Evolutionary conservation across 2,888 invertebrate genomes (phyloP).

Genomic region (Lottia gigantea): DNA sequence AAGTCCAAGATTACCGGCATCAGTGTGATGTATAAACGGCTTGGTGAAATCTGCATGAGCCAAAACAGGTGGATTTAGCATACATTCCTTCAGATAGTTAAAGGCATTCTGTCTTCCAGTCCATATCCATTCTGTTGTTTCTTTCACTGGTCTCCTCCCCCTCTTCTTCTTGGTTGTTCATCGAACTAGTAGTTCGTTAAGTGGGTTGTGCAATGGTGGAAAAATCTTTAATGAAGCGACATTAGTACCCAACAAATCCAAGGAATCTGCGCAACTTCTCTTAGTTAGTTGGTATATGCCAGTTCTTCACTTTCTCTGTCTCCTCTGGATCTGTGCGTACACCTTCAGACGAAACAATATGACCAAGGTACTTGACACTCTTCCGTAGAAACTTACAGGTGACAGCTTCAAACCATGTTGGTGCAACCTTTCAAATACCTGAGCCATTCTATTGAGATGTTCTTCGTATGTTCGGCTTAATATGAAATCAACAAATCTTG

Average conservation of each 20-base stretch:
- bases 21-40: conserved; percentile 18
- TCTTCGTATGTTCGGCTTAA: conserved; percentile 22
- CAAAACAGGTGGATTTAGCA: conserved; percentile 24
- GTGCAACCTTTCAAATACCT: conserved; percentile 21
- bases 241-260: conserved; percentile 21
- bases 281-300: not conserved
- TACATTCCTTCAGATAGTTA: conserved; percentile 18
- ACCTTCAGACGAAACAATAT: not conserved
- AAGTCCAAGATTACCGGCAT: conserved; percentile 23
- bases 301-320: not conserved
- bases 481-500: conserved; percentile 16
- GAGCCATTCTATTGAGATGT: conserved; percentile 21
- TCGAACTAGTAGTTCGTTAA: conserved; percentile 14
- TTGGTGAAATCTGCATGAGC: conserved; percentile 23
- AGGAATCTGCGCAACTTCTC: conserved; percentile 7
- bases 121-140: conserved; percentile 16
- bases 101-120: conserved; percentile 18
- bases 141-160: conserved; percentile 3
- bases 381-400: not conserved
- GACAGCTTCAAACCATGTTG: conserved; percentile 20
- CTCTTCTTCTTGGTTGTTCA: conserved; percentile 9
- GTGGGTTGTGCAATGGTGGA: conserved; percentile 12
- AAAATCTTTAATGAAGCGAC: conserved; percentile 18
- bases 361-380: not conserved
- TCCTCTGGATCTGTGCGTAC: conserved; percentile 21